A percentile compares a stretch with the other conserved stretches of the same genome.
Evolutionary conservation across 1,140 invertebrate genomes (phyloP).

Genomic region (Drosophila auraria): DNA sequence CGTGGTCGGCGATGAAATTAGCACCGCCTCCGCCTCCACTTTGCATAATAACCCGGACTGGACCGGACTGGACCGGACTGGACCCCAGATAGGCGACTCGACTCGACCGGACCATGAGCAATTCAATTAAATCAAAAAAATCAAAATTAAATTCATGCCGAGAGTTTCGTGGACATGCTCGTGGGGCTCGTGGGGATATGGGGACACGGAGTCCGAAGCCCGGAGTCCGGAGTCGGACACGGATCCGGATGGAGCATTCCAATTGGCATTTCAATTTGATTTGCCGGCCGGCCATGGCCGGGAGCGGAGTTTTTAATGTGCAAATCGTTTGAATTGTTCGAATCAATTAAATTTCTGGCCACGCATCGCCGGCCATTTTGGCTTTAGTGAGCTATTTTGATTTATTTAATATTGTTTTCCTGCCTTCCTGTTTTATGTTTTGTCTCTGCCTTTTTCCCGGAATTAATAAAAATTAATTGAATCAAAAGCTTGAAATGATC

Average conservation of each 20-base stretch:
- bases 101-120: conserved; percentile 23
- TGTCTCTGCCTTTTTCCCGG: not conserved
- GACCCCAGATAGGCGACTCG: not conserved
- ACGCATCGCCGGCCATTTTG: conserved; percentile 30
- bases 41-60: conserved; percentile 42
- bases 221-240: not conserved
- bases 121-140: conserved; percentile 79
- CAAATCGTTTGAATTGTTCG: conserved; percentile 56
- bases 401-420: conserved; percentile 33
- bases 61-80: not conserved
- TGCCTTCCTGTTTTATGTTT: not conserved
- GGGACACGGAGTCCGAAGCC: not conserved
- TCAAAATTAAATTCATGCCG: conserved; percentile 73
- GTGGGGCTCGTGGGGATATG: not conserved
- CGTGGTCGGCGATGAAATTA: conserved; percentile 42
- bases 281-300: conserved; percentile 39
- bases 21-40: conserved; percentile 28
- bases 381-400: conserved; percentile 36
- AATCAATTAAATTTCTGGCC: conserved; percentile 57
- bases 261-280: conserved; percentile 75
- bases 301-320: conserved; percentile 47
- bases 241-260: conserved; percentile 28
- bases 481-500: conserved; percentile 28
- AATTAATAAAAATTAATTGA: conserved; percentile 42
- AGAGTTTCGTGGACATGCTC: conserved; percentile 14